These are phyloP conservation scores for Arctia plantaginis DNA, from an alignment of 2,888 invertebrate genomes.

Conservation along the genomic window DNA sequence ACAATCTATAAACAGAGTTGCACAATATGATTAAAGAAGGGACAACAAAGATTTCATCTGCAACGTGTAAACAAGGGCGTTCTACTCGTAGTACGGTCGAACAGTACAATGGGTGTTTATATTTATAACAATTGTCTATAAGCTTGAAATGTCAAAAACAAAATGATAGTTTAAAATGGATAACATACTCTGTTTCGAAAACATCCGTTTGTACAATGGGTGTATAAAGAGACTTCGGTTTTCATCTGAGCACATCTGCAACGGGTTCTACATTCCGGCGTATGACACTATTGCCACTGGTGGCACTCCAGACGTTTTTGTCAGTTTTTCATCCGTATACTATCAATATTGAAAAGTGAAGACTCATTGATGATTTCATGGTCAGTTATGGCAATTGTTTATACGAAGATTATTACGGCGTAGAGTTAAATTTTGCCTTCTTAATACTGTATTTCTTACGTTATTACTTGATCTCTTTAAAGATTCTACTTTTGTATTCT, in stretches of 20 bases:
- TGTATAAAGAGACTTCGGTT: constrained; percentile 30
- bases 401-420: constrained; percentile 21
- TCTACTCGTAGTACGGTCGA: too few relatives aligned
- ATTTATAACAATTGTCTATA: constrained; percentile 9
- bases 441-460: too few relatives aligned
- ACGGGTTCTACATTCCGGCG: constrained; percentile 67
- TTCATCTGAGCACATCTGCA: constrained; percentile 46
- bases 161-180: background rate
- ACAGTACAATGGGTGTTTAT: constrained; percentile 3
- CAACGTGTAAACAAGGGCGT: background rate
- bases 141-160: background rate
- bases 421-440: background rate
- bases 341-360: constrained; percentile 76
- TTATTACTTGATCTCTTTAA: too few relatives aligned
- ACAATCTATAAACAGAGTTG: background rate
- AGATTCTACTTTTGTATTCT: too few relatives aligned
- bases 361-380: constrained; percentile 28
- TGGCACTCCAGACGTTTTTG: constrained; percentile 65
- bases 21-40: background rate
- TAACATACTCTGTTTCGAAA: background rate
- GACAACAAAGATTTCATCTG: background rate
- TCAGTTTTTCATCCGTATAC: constrained; percentile 55
- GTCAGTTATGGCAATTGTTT: constrained; percentile 26
- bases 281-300: constrained; percentile 65
- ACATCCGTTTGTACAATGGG: constrained; percentile 23